A percentile compares a stretch with the other conserved stretches of the same genome.
Evolutionary conservation across 2,888 invertebrate genomes (phyloP).

Genomic region (Thumatha senex): DNA sequence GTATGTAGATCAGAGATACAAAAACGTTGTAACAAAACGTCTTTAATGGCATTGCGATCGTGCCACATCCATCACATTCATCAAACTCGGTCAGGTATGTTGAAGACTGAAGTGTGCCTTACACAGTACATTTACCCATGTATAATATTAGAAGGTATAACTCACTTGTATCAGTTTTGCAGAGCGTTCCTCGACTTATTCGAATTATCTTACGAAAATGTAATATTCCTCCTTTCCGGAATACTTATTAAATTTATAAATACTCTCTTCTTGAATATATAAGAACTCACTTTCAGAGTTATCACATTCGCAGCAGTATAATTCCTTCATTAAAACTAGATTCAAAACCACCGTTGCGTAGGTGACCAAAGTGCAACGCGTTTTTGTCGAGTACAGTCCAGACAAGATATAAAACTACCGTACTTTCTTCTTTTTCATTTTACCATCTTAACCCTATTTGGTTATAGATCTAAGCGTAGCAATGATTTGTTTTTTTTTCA

Average conservation of each 20-base stretch:
- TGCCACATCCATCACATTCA: slow-evolving; percentile 37
- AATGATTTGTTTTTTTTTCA: no score
- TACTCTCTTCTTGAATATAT: background rate
- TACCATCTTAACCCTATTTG: no score
- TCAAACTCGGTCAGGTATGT: slow-evolving; percentile 32
- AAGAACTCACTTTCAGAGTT: no score
- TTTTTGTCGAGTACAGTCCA: no score
- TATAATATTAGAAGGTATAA: background rate
- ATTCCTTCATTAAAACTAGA: no score
- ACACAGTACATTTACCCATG: no score
- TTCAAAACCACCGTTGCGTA: no score
- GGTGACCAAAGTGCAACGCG: no score
- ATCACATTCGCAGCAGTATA: no score
- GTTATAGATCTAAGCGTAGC: no score
- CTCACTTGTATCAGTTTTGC: background rate
- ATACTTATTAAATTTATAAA: background rate
- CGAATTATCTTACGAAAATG: background rate
- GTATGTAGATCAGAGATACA: slow-evolving; percentile 11
- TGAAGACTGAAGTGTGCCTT: slow-evolving; percentile 9
- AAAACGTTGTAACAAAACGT: slow-evolving; percentile 33
- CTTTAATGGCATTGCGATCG: slow-evolving; percentile 33
- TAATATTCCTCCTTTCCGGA: background rate
- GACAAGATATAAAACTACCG: no score
- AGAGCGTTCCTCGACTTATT: background rate
- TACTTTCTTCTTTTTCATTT: no score